Evolutionary conservation across 2,888 invertebrate genomes (phyloP), one percentile per base, ranked within the genome.

Genomic region (Alentia gelatinosa): DNA sequence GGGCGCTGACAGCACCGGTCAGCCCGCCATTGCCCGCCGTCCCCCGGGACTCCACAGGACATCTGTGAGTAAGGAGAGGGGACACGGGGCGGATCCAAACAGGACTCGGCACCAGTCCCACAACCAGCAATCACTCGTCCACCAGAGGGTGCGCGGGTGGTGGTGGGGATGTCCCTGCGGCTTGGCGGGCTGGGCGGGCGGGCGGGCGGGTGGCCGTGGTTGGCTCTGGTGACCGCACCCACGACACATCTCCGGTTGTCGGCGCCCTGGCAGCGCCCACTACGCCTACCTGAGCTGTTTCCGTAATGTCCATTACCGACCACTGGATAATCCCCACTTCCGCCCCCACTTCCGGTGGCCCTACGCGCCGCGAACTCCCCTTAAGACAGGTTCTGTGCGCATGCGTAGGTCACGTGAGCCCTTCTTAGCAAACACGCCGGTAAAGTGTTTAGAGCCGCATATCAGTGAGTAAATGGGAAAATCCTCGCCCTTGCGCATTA

Each of bases 221-320:
- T n/a, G n/a, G n/a, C n/a, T n/a, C n/a, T n/a, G n/a, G n/a, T n/a
- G n/a, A n/a, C n/a, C n/a, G n/a, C n/a, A n/a, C n/a, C n/a, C n/a
- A n/a, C n/a, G 30, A 74, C 74, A 74, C 74, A 15, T 74, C 37
- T 79, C 39, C 79, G 79, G 79, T 79, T 39, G 79, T 74, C 26
- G 79, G 5, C 68, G 30, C 68, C 30, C n/a, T n/a, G n/a, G n/a
- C n/a, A n/a, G n/a, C n/a, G n/a, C n/a, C n/a, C n/a, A n/a, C 9
- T 79, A 4, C 12, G 19, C 79, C 79, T 19, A 86, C 50, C 86
- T 86, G 86, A 42, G 86, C 86, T 26, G 86, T 47, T 47, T 50
- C 86, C 50, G 26, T 30, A 86, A 86, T 47, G 86, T 86, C 86
- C 86, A 86, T 86, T 86, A 86, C 47, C 7, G 30, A 47, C 26